Conservation (phyloP, 2,113 vertebrate species). For the Reinhardtius hippoglossoides region DNA sequence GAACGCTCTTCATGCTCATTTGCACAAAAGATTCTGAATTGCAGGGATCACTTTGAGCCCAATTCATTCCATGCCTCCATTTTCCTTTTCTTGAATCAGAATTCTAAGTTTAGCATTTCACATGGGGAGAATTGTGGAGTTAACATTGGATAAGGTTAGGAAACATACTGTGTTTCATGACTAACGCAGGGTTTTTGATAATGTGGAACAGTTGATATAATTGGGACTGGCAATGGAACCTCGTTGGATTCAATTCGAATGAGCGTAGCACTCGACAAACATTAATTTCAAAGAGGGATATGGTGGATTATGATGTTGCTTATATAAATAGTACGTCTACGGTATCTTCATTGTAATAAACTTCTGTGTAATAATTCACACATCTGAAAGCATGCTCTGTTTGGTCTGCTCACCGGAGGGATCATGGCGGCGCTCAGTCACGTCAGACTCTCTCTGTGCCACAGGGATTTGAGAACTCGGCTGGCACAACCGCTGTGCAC, state of each 20-base stretch:
- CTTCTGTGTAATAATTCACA: conserved; percentile 33
- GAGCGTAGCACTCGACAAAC: background rate
- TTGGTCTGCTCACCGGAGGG: conserved; percentile 35
- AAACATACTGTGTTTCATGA: background rate
- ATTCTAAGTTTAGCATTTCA: background rate
- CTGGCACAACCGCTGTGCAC: background rate
- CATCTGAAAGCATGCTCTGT: conserved; percentile 40
- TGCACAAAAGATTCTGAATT: background rate
- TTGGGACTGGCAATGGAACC: background rate
- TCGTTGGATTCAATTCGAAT: conserved; percentile 7
- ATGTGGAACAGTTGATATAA: background rate
- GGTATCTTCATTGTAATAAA: background rate
- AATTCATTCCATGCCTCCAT: background rate
- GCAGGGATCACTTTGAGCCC: background rate
- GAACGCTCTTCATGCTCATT: background rate
- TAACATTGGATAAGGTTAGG: background rate
- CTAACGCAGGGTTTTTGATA: background rate
- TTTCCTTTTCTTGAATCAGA: background rate
- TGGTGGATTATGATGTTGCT: background rate
- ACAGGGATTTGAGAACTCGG: conserved; percentile 36
- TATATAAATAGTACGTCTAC: background rate
- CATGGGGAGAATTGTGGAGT: background rate
- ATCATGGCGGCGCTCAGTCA: conserved; percentile 29
- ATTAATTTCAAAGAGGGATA: background rate
- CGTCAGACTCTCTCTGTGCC: conserved; percentile 24